Evolutionary conservation across 2,888 invertebrate genomes (phyloP), one percentile per base, ranked within the genome.

Genomic region (Xestia rhomboidea): DNA sequence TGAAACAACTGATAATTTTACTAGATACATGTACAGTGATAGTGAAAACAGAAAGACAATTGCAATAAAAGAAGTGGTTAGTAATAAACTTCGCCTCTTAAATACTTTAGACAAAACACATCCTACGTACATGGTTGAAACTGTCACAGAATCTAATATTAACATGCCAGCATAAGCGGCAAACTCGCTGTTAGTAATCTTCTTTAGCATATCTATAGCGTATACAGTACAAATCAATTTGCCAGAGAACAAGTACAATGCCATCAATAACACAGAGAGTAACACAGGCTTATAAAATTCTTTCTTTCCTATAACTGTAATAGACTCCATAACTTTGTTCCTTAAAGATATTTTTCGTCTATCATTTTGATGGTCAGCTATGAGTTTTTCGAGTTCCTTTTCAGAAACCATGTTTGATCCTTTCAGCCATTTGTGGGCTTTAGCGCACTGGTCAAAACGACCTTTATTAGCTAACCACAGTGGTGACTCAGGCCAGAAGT

Each of bases 161-260:
- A 93, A 75, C 93, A 93, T 93, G 0, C 85, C 89, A 1, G 79
- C 82, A 24, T 93, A 93, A 0, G 92, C 91, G 0, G 89, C 81
- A 6, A 77, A 67, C 75, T 92, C 89, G 49, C 44, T 74, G 1
- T 68, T 70, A 0, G 90, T 90, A 5, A 93, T 90, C 57, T 88
- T 90, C 24, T 89, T 89, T 2, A 91, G 83, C 11, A 93, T 89
- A 49, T 91, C 91, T 67, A 92, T 68, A 27, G 90, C 86, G 41
- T 91, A 93, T 0, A 91, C 83, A 38, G 75, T 83, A 66, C 68
- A 77, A 1, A 85, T 68, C 66, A 85, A 18, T 77, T 85, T 83
- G 0, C 84, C 84, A 10, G 86, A 85, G 79, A 71, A 73, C 7
- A 27, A 27, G 73, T 86, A 77, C 13, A 85, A 75, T 2, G 49